Percentiles rank a stretch among this genome's conserved stretches.
These are phyloP conservation scores for Lethenteron reissneri DNA, from an alignment of 2,113 vertebrate species.

Conservation along the genomic window DNA sequence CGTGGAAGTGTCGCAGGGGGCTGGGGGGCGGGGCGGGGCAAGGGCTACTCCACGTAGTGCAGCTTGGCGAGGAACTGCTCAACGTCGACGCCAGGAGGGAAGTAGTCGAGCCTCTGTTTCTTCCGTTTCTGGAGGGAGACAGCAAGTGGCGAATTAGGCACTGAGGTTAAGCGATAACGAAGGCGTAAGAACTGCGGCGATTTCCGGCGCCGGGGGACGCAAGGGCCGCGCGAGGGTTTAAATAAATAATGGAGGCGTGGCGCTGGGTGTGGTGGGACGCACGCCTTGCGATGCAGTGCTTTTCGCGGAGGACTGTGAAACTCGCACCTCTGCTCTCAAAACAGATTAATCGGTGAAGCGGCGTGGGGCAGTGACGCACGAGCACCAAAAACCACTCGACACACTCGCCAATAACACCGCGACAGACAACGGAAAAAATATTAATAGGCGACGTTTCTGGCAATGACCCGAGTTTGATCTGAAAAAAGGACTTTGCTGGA, in stretches of 20 bases:
- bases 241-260: background rate
- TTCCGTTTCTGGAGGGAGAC: conserved; percentile 4
- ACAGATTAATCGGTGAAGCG: too few relatives aligned
- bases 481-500: too few relatives aligned
- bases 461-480: too few relatives aligned
- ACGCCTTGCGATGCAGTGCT: background rate
- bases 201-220: background rate
- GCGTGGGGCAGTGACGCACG: too few relatives aligned
- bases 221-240: background rate
- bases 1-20: too few relatives aligned
- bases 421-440: too few relatives aligned
- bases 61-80: conserved; percentile 1
- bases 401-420: too few relatives aligned
- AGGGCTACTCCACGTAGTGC: background rate
- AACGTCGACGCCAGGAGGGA: background rate
- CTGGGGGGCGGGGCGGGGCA: too few relatives aligned
- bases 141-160: background rate
- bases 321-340: too few relatives aligned
- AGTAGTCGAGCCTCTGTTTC: conserved; percentile 2
- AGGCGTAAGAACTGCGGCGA: background rate
- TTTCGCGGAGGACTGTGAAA: too few relatives aligned
- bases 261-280: background rate
- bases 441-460: too few relatives aligned
- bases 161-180: background rate
- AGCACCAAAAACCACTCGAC: too few relatives aligned